Percentiles rank a stretch among this genome's conserved stretches.
phyloP scores from a whole-genome alignment of 2,888 invertebrate genomes.

The Apeira syringaria region DNA sequence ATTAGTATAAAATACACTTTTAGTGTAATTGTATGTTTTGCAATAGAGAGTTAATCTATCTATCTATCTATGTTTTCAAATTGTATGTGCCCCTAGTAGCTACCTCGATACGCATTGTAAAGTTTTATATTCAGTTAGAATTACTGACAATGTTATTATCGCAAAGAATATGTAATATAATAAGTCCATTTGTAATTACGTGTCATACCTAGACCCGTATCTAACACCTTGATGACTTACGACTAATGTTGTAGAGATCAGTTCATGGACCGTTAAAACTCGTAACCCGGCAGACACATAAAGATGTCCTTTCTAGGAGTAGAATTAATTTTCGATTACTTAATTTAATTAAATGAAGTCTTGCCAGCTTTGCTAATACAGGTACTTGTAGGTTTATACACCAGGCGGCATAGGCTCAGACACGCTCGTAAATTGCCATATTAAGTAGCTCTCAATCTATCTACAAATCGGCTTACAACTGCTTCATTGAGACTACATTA shows the following conservation, averaged over 20 bases:
- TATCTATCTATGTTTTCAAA: too few relatives aligned
- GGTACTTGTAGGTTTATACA: too few relatives aligned
- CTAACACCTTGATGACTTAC: constrained; percentile 43
- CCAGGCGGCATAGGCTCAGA: constrained; percentile 32
- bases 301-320: constrained; percentile 59
- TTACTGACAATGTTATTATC: too few relatives aligned
- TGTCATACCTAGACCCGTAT: constrained; percentile 21
- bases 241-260: constrained; percentile 36
- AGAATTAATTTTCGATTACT: constrained; percentile 65
- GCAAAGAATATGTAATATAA: too few relatives aligned
- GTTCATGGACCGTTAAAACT: constrained; percentile 51
- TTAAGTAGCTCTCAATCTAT: constrained; percentile 61
- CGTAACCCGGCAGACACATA: constrained; percentile 43
- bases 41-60: too few relatives aligned
- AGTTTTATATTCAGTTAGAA: too few relatives aligned
- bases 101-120: neutral
- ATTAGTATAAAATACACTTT: too few relatives aligned
- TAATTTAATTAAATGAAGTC: too few relatives aligned
- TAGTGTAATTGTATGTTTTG: too few relatives aligned
- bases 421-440: constrained; percentile 64
- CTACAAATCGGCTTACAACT: constrained; percentile 58
- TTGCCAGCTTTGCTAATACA: constrained; percentile 39
- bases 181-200: too few relatives aligned
- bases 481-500: constrained; percentile 52
- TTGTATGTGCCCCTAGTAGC: too few relatives aligned